A percentile compares a stretch with the other conserved stretches of the same genome.
These are phyloP conservation scores for Zeus faber DNA, from an alignment of 2,113 vertebrate species.

Conservation along the genomic window DNA sequence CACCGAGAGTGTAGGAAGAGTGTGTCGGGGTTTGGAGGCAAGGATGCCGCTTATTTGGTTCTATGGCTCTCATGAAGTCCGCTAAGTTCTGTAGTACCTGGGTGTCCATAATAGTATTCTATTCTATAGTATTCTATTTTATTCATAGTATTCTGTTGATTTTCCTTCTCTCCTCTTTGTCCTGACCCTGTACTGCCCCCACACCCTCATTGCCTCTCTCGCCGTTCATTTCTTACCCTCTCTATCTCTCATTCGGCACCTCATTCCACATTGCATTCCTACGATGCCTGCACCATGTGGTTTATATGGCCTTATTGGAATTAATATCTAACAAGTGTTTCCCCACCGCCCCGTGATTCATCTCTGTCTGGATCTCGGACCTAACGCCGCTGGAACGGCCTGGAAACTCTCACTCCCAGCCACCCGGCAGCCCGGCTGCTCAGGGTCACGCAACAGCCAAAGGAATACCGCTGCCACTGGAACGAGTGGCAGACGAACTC, in stretches of 20 bases:
- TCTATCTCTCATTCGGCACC: constrained; percentile 21
- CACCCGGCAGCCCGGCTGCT: not conserved
- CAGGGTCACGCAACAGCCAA: not conserved
- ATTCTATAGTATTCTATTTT: too few species aligned
- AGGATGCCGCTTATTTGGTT: too few species aligned
- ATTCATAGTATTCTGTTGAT: not conserved
- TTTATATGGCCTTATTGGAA: constrained; percentile 47
- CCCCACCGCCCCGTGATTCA: constrained; percentile 38
- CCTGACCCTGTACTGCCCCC: constrained; percentile 1
- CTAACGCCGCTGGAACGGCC: constrained; percentile 31
- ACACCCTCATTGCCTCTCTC: not conserved
- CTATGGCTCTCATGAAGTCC: too few species aligned
- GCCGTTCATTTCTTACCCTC: not conserved
- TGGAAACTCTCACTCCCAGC: not conserved
- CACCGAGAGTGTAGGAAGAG: too few species aligned
- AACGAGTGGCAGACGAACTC: not conserved
- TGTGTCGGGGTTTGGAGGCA: too few species aligned
- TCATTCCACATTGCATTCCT: constrained; percentile 34
- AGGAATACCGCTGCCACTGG: not conserved
- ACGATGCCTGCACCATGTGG: constrained; percentile 38
- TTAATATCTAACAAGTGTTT: constrained; percentile 53
- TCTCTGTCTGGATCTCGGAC: constrained; percentile 21
- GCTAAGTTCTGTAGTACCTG: too few species aligned
- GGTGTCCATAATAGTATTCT: too few species aligned
- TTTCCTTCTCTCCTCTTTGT: not conserved